Conservation (phyloP, 2,113 vertebrate species). For the Malurus cyaneus region DNA sequence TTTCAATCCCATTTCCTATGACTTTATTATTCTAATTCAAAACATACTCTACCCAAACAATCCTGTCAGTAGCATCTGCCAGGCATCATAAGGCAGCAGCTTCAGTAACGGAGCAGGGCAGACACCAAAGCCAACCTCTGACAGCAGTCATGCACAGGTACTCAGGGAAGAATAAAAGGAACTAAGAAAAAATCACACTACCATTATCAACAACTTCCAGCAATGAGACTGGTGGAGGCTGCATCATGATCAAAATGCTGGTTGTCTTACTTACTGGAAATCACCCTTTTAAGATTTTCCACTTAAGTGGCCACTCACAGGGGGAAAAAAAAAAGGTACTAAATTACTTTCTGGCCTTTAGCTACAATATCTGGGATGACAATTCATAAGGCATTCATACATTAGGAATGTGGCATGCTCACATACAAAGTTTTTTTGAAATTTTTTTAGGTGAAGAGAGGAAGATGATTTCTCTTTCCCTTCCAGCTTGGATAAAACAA, state of each 20-base stretch:
- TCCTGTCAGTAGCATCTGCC: background rate
- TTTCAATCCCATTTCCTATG: background rate
- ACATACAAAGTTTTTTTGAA: rapidly evolving
- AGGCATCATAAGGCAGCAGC: background rate
- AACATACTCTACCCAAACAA: background rate
- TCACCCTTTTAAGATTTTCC: background rate
- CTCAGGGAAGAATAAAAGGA: background rate
- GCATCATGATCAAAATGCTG: background rate
- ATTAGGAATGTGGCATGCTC: background rate
- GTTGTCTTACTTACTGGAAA: background rate
- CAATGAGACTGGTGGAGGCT: background rate
- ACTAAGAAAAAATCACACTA: background rate
- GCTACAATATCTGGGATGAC: background rate
- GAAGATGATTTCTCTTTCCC: background rate
- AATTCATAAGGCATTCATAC: background rate
- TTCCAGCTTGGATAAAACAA: background rate
- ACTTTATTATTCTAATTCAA: constrained; percentile 18
- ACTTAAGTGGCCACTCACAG: background rate
- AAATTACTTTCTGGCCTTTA: background rate
- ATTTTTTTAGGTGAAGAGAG: background rate
- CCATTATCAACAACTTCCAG: background rate
- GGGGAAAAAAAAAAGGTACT: background rate
- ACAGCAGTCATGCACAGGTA: background rate
- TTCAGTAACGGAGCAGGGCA: background rate
- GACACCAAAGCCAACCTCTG: background rate